Base-by-base conservation (phyloP, 2,888 invertebrate genomes). In the Parelbella ahira region DNA sequence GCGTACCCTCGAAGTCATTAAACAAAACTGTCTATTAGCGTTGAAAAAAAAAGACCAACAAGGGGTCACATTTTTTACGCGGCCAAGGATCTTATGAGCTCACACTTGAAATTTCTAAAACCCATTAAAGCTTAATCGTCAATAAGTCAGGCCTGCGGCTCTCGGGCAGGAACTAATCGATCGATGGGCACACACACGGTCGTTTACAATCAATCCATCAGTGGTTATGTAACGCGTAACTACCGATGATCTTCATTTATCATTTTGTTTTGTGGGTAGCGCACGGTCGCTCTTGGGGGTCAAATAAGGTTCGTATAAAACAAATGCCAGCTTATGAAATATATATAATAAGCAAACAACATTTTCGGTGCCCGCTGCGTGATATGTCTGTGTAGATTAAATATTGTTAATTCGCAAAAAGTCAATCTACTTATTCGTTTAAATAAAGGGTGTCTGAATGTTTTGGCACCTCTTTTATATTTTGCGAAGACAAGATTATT, bases 121-220 rank as follows among this genome's bases (percentile, higher is more conserved):
- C 70, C 80, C 79, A 83, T 84, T 83, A 83, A 79, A 77, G n/a
- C 70, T 76, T 83, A 82, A 83, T 81, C 75, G 79, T 64, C 68
- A 65, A 71, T 72, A 72, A 75, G 70, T 63, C 60, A 55, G 51
- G 68, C 80, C 76, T 42, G 58, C 49, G 75, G 78, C 73, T 67
- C 56, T 58, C 49, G 69, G 63, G 68, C 73, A 77, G 72, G 73
- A 77, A 77, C 80, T 86, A 82, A 86, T 84, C 83, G 82, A 83
- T 83, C 73, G 78, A 76, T 73, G 73, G 66, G 75, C 74, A 66
- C 74, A 78, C 67, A 42, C 18, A 59, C 54, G 71, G 64, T 63
- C 77, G 73, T 76, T 79, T 74, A 84, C 80, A 79, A 84, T 86
- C 84, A 83, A 87, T 87, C 84, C 77, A 87, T 87, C 86, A 86